Percentiles rank a stretch among this genome's conserved stretches.
phyloP scores from a whole-genome alignment of 2,888 invertebrate genomes.

The Zygogramma bicolorata region DNA sequence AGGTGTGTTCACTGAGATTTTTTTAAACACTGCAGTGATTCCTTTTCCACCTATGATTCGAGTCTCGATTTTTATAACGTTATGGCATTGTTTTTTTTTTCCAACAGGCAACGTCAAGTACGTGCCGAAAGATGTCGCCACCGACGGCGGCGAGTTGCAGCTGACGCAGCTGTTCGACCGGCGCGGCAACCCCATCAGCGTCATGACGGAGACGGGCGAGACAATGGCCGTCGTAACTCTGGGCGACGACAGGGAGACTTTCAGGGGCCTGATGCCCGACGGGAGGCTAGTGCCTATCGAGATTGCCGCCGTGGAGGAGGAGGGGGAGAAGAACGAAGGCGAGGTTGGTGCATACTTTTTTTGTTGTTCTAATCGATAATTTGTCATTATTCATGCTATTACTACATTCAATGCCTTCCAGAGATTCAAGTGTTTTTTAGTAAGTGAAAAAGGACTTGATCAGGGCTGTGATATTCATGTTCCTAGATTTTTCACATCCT shows the following conservation, averaged over 20 bases:
- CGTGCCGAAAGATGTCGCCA: not conserved
- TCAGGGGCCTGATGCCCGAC: constrained; percentile 66
- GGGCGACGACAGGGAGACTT: constrained; percentile 68
- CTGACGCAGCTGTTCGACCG: constrained; percentile 74
- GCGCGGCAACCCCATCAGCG: constrained; percentile 76
- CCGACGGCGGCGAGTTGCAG: constrained; percentile 33
- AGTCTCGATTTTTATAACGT: no score
- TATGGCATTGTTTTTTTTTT: no score
- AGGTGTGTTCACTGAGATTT: no score
- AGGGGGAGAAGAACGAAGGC: constrained; percentile 24
- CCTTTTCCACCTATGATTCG: no score
- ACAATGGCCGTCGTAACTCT: constrained; percentile 73
- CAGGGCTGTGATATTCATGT: no score
- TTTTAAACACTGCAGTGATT: no score
- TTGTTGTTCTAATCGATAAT: no score
- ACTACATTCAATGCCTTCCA: no score
- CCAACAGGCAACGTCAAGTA: not conserved
- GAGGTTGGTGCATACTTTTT: constrained; percentile 20
- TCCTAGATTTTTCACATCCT: no score
- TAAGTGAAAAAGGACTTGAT: no score
- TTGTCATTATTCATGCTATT: no score
- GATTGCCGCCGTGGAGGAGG: constrained; percentile 34
- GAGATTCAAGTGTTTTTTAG: no score
- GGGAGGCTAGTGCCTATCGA: constrained; percentile 66
- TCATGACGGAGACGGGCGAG: constrained; percentile 78